Conservation (phyloP, 2,888 invertebrate genomes). For the Amphipyra berbera region DNA sequence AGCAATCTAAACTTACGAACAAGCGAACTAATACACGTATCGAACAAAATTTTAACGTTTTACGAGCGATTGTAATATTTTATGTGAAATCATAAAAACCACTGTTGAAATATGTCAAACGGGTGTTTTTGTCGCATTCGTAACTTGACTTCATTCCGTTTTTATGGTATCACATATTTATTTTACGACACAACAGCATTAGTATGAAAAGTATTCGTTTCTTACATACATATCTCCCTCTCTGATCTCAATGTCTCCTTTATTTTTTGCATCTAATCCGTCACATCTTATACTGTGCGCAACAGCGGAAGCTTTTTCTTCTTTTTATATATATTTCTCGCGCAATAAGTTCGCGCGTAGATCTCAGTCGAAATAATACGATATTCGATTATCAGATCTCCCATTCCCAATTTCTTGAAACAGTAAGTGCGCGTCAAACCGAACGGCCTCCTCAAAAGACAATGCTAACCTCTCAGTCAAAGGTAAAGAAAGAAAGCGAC, state of each 20-base stretch:
- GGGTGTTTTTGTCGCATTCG: slow-evolving; percentile 75
- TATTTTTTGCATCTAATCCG: slow-evolving; percentile 52
- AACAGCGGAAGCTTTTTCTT: slow-evolving; percentile 38
- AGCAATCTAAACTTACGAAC: slow-evolving; percentile 53
- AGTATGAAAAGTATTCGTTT: slow-evolving; percentile 60
- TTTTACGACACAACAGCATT: slow-evolving; percentile 60
- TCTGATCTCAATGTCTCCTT: slow-evolving; percentile 52
- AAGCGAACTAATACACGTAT: slow-evolving; percentile 61
- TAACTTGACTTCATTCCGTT: slow-evolving; percentile 70
- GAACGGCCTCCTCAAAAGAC: slow-evolving; percentile 81
- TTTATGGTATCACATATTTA: slow-evolving; percentile 68
- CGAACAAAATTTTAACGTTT: slow-evolving; percentile 71
- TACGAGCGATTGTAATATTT: slow-evolving; percentile 80
- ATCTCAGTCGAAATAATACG: slow-evolving; percentile 63
- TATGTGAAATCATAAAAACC: slow-evolving; percentile 78
- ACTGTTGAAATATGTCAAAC: slow-evolving; percentile 76
- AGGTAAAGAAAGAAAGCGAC: slow-evolving; percentile 87
- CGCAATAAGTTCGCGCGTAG: slow-evolving; percentile 54
- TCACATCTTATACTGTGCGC: slow-evolving; percentile 42
- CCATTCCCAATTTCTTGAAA: slow-evolving; percentile 65
- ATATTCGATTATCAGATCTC: slow-evolving; percentile 71
- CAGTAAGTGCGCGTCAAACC: slow-evolving; percentile 78
- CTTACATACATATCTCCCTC: slow-evolving; percentile 35
- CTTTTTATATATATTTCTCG: slow-evolving; percentile 50
- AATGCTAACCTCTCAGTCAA: slow-evolving; percentile 83